Percentiles rank a stretch among this genome's conserved stretches.
Evolutionary conservation across 2,797 vertebrate species (phyloP).

Genomic region (Dicrostonyx torquatus): DNA sequence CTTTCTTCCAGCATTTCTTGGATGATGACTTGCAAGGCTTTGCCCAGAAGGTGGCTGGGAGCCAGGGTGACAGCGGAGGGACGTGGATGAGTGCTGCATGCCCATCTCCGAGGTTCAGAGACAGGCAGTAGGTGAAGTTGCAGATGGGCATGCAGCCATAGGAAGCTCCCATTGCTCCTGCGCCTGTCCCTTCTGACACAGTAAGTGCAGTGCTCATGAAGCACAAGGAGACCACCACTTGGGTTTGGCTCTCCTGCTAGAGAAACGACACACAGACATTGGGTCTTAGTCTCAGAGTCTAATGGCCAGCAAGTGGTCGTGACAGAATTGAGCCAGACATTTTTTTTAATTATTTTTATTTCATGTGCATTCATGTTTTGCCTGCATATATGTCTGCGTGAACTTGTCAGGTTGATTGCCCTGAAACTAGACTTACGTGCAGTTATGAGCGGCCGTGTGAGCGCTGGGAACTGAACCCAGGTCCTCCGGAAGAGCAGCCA

Average conservation of each 20-base stretch:
- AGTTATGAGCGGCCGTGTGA: too few species aligned
- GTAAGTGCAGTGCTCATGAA: not conserved
- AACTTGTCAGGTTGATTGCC: too few species aligned
- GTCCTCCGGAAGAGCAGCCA: too few species aligned
- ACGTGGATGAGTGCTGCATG: constrained; percentile 89
- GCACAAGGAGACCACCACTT: accelerated
- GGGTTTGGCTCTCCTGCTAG: not conserved
- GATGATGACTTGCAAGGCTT: constrained; percentile 86
- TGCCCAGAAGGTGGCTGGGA: constrained; percentile 85
- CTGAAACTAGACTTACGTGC: too few species aligned
- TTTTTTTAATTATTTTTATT: too few species aligned
- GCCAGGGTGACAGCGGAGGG: constrained; percentile 82
- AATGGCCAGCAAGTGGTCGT: not conserved
- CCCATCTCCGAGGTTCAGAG: constrained; percentile 86
- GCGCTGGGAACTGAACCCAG: too few species aligned
- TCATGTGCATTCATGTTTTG: too few species aligned
- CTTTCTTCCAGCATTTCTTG: constrained; percentile 79
- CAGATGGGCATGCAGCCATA: constrained; percentile 50
- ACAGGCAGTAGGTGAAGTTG: constrained; percentile 91
- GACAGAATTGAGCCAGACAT: not conserved
- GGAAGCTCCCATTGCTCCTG: not conserved
- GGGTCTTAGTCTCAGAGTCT: not conserved
- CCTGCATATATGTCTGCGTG: too few species aligned
- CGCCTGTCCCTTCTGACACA: not conserved
- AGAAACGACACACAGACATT: not conserved